phyloP scores from a whole-genome alignment of 2,888 invertebrate species.

The Cantharis rustica region DNA sequence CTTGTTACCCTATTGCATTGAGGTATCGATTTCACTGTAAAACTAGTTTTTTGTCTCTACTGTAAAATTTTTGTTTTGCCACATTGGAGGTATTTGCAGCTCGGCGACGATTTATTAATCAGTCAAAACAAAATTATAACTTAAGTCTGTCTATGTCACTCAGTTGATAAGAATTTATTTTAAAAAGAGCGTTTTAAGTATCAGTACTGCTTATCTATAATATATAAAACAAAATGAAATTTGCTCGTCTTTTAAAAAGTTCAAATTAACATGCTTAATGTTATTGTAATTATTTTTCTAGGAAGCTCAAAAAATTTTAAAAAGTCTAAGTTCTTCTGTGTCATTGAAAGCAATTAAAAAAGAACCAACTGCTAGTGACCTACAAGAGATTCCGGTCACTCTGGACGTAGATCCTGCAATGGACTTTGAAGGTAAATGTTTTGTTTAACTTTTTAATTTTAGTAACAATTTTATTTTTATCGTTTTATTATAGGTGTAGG shows the following conservation, averaged over 20 bases:
- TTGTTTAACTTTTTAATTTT: neutral
- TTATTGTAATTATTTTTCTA: constrained; percentile 23
- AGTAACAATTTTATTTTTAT: neutral
- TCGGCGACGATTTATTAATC: too few species aligned
- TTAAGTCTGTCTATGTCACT: too few species aligned
- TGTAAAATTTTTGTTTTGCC: too few species aligned
- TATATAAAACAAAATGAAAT: neutral
- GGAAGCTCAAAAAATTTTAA: constrained; percentile 44
- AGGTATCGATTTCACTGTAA: too few species aligned
- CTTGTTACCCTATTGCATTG: too few species aligned
- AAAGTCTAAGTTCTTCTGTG: constrained; percentile 40
- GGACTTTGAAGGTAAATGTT: neutral
- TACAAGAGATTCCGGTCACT: constrained; percentile 39
- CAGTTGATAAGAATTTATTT: too few species aligned
- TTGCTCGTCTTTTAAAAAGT: neutral
- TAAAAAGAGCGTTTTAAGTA: too few species aligned
- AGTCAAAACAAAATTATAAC: too few species aligned
- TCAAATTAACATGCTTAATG: neutral
- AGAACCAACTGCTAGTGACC: constrained; percentile 50
- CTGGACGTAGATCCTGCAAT: neutral
- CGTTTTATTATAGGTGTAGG: constrained; percentile 25
- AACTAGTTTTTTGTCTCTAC: too few species aligned
- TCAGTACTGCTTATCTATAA: too few species aligned
- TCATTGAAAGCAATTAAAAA: constrained; percentile 44
- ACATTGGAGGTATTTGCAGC: too few species aligned